Evolutionary conservation across 2,888 invertebrate species (phyloP), one percentile per base, ranked within the genome.

Genomic region (Agonopterix heracliana): DNA sequence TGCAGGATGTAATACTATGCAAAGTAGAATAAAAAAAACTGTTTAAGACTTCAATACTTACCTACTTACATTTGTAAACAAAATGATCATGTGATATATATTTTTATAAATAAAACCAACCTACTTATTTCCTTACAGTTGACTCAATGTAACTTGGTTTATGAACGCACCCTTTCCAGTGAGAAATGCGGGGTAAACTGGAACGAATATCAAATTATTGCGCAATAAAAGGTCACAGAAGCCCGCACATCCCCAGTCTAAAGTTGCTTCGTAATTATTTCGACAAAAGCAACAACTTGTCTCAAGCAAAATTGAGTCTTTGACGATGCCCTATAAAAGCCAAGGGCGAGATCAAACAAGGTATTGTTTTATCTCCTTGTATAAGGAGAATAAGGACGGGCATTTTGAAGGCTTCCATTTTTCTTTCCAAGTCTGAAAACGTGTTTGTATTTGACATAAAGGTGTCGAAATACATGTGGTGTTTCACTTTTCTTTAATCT

Each of bases 291-390:
- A 53, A 36, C 40, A 59, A 71, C 71, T 78, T 81, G 81, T 79
- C 81, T 82, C 72, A 77, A 77, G 73, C 64, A 72, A 79, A 75
- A 75, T 41, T 77, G 72, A 61, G 62, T 68, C 60, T 64, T 70
- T 68, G 49, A 51, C 54, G 60, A 69, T 49, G 55, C 69, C 76
- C 50, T 53, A 68, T 66, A 68, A 81, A 69, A 71, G 52, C 57
- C 52, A 63, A 69, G 81, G 81, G 77, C 58, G 70, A 59, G 77
- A 81, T 83, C 82, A 83, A 83, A 81, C 69, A 72, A 26, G 48
- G 60, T 63, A 68, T 83, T 83, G 82, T 82, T 81, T 83, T 81
- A 81, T 81, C 78, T 78, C 56, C 54, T 54, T 46, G 53, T 51
- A 49, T 49, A 44, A 44, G 46, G 46, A 45, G 53, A 51, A 49